These are phyloP conservation scores for Mastomys natalensis DNA, from an alignment of 2,113 vertebrate genomes.

Conservation along the genomic window DNA sequence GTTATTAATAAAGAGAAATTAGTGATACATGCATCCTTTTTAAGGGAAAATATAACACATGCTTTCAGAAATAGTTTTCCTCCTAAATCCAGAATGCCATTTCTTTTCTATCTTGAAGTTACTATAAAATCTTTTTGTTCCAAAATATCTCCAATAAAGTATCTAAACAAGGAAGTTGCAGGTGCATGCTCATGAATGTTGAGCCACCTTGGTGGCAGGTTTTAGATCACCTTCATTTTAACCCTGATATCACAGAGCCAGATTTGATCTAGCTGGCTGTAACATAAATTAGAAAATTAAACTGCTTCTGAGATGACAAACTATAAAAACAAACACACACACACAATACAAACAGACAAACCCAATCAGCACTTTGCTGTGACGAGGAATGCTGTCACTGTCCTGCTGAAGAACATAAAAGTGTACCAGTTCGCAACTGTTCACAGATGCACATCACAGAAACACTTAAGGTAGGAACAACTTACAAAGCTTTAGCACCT, in stretches of 20 bases:
- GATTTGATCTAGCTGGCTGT: not conserved
- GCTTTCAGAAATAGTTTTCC: not conserved
- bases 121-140: not conserved
- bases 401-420: not conserved
- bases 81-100: not conserved
- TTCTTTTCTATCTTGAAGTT: not conserved
- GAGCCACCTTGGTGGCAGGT: slow-evolving; percentile 34
- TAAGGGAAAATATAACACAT: slow-evolving; percentile 14
- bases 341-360: not conserved
- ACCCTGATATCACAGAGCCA: not conserved
- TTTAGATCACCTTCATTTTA: slow-evolving; percentile 25
- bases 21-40: not conserved
- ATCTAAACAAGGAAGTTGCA: not conserved
- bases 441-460: not conserved
- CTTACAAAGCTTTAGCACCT: not conserved
- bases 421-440: not conserved
- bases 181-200: not conserved
- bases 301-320: not conserved
- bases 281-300: slow-evolving; percentile 44
- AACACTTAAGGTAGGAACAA: not conserved
- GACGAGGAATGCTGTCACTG: not conserved
- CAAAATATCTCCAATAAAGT: not conserved
- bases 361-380: not conserved
- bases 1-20: slow-evolving; percentile 35
- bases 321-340: slow-evolving; percentile 4